Base-by-base conservation (phyloP, 23 tunicate species). In the Clavelina lepadiformis region DNA sequence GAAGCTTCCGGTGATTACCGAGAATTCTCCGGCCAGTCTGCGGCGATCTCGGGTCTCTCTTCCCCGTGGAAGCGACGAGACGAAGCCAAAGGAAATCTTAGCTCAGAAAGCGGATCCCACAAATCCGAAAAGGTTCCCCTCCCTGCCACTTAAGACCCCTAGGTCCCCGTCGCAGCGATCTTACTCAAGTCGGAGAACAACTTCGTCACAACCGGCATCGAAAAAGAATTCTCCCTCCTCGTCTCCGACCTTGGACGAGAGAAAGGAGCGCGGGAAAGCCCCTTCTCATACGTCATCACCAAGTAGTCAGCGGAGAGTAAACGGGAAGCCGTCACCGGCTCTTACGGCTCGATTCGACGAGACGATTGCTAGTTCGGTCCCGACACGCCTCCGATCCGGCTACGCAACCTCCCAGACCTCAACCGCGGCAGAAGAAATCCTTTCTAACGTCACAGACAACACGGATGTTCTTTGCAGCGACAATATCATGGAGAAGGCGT, bases 391-490 rank as follows among this genome's bases (percentile, higher is more conserved):
- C 2, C 51, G 65, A 28, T 21, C 38, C 51, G 46, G 53, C 28
- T 5, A n/a, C 13, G 38, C 72, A 25, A n/a, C 58, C 7, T 56
- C 62, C 25, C 67, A 69, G 21, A 67, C 50, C 26, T 46, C 66
- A 6, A 64, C 58, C 25, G 67, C 44, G 31, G 73, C 73, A 2
- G 79, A 44, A 31, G 79, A 44, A 19, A 56, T 22, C 5, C 32
- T 33, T 0, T 64, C 72, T 32, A 67, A 54, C 3, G 72, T 59
- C 15, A 32, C 92, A 11, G 82, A 74, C 46, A 58, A 78, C 74
- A 68, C 73, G 23, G 95, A 86, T 22, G 80, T 76, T 5, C 38
- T 86, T 22, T 86, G 95, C 31, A 86, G 83, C 68, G 38, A 67
- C 18, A 61, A 51, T 38, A 76, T 84, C 7, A 56, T 84, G 15